A percentile compares a stretch with the other conserved stretches of the same genome.
phyloP scores from a whole-genome alignment of 2,113 vertebrate species.

The Passer montanus region DNA sequence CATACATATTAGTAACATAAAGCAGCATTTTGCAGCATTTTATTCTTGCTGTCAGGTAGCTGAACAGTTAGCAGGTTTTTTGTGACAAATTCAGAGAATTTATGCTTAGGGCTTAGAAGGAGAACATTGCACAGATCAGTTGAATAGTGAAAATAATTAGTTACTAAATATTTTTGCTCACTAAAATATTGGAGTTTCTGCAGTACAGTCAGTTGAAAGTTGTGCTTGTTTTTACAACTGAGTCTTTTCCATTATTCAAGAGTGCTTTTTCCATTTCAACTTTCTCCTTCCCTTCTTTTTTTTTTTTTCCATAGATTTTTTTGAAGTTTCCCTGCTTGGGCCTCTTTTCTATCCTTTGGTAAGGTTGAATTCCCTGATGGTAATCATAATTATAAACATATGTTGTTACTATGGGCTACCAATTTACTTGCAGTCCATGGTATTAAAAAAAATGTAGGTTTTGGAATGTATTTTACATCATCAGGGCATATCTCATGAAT shows the following conservation, averaged over 20 bases:
- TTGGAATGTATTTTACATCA: constrained; percentile 61
- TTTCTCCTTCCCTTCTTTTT: background rate
- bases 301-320: constrained; percentile 26
- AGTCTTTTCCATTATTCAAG: constrained; percentile 60
- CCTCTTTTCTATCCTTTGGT: constrained; percentile 70
- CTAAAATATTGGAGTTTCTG: constrained; percentile 36
- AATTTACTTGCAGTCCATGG: constrained; percentile 61
- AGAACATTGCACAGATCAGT: background rate
- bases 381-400: constrained; percentile 81
- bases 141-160: background rate
- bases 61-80: background rate
- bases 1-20: background rate
- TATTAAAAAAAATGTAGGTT: constrained; percentile 24
- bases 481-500: constrained; percentile 48
- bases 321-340: constrained; percentile 65
- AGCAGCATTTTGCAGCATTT: background rate
- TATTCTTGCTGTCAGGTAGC: background rate
- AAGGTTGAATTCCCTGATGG: constrained; percentile 76
- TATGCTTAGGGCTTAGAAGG: background rate
- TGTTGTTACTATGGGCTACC: constrained; percentile 73
- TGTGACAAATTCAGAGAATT: background rate
- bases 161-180: constrained; percentile 40
- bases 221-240: constrained; percentile 46
- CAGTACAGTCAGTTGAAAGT: constrained; percentile 19
- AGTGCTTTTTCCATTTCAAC: constrained; percentile 50